These are phyloP conservation scores for Aphodius granarius DNA, from an alignment of 2,888 invertebrate species.

Conservation along the genomic window DNA sequence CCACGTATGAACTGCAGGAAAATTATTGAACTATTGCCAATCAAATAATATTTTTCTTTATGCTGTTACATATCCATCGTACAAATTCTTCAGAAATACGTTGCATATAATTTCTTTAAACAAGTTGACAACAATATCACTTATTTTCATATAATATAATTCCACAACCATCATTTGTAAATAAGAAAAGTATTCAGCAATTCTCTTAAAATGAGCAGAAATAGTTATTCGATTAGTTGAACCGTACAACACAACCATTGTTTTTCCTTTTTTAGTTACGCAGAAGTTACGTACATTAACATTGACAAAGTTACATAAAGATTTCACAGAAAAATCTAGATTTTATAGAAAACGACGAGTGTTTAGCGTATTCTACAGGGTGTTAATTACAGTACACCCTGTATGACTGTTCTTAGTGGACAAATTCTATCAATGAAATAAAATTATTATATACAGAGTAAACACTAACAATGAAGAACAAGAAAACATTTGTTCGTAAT, in stretches of 20 bases:
- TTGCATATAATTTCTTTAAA: not conserved
- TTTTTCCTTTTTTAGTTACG: not conserved
- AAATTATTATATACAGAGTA: not conserved
- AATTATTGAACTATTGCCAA: no score
- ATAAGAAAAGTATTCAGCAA: not conserved
- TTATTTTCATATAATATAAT: not conserved
- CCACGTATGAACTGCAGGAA: not conserved
- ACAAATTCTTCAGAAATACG: slow-evolving; percentile 6
- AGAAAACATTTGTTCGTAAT: not conserved
- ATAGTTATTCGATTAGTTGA: not conserved
- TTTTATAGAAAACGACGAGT: not conserved
- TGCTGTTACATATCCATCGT: slow-evolving; percentile 5
- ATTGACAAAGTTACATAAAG: not conserved
- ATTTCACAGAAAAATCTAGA: not conserved
- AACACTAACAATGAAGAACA: not conserved
- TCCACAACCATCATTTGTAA: slow-evolving; percentile 1
- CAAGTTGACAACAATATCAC: not conserved
- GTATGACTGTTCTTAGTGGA: not conserved
- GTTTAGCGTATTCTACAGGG: not conserved
- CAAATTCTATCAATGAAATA: not conserved
- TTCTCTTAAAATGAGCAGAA: not conserved
- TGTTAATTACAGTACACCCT: not conserved
- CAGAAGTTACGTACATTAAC: not conserved
- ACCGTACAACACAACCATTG: slow-evolving; percentile 9
- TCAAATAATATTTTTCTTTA: no score